These are phyloP conservation scores for Sander lucioperca DNA, from an alignment of 2,113 vertebrate genomes.

Conservation along the genomic window DNA sequence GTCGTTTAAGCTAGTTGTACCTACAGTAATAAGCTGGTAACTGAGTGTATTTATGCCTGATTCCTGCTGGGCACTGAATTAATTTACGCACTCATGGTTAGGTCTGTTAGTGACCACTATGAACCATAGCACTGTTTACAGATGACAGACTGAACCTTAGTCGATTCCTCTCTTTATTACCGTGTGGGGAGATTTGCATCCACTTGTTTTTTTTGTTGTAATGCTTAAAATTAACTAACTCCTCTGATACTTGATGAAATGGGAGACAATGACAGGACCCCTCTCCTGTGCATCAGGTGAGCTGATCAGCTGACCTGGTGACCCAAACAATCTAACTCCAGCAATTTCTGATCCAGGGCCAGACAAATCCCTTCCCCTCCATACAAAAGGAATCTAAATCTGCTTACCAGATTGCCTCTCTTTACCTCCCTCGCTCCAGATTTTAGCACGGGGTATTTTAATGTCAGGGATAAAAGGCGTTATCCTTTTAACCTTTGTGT, in stretches of 20 bases:
- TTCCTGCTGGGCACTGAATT: conserved; percentile 16
- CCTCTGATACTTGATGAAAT: neutral
- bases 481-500: conserved; percentile 75
- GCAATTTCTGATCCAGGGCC: conserved; percentile 28
- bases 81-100: conserved; percentile 4
- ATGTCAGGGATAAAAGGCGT: conserved; percentile 69
- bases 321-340: conserved; percentile 40
- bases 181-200: conserved; percentile 20
- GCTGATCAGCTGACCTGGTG: conserved; percentile 52
- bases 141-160: conserved; percentile 33
- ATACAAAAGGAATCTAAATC: conserved; percentile 69
- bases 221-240: conserved; percentile 8
- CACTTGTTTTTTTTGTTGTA: conserved; percentile 23
- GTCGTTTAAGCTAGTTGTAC: conserved; percentile 7
- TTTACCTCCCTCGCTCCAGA: conserved; percentile 47
- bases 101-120: neutral
- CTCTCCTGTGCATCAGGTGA: conserved; percentile 32
- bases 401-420: conserved; percentile 74
- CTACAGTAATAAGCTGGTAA: neutral
- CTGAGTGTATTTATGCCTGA: conserved; percentile 6
- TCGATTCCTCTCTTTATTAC: conserved; percentile 12
- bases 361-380: conserved; percentile 42
- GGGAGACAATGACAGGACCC: neutral
- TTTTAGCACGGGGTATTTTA: conserved; percentile 70
- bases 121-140: conserved; percentile 2